phyloP scores from a whole-genome alignment of 1,140 invertebrate genomes.

The Paramacrobiotus metropolitanus region DNA sequence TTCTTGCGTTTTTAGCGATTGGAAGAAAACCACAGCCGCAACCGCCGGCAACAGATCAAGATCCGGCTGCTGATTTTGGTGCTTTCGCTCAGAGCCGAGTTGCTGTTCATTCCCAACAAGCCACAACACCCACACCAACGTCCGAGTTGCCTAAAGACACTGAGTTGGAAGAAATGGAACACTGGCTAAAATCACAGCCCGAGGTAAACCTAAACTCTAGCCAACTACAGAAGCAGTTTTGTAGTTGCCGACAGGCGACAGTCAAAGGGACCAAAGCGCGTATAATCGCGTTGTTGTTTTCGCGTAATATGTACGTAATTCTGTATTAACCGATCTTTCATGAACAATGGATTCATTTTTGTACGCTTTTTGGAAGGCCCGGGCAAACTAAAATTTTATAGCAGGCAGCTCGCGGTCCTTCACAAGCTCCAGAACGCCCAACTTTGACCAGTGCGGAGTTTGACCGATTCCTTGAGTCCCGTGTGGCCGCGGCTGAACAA shows the following conservation, averaged over 20 bases:
- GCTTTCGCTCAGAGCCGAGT: conserved; percentile 15
- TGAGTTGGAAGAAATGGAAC: conserved; percentile 80
- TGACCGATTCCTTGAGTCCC: conserved; percentile 64
- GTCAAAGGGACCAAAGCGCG: too few relatives aligned
- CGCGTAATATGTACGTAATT: too few relatives aligned
- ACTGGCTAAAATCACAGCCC: conserved; percentile 37
- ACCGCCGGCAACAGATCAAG: too few relatives aligned
- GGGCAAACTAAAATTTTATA: conserved; percentile 1
- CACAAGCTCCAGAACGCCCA: conserved; percentile 8
- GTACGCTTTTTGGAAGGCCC: too few relatives aligned
- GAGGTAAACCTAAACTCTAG: too few relatives aligned
- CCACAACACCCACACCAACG: conserved; percentile 15
- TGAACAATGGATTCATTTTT: too few relatives aligned
- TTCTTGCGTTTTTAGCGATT: too few relatives aligned
- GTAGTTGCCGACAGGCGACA: too few relatives aligned
- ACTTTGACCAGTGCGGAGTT: conserved; percentile 67
- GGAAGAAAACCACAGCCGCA: too few relatives aligned
- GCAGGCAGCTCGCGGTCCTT: conserved; percentile 1
- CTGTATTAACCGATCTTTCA: too few relatives aligned
- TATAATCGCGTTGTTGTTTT: too few relatives aligned
- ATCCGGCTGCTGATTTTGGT: conserved; percentile 17
- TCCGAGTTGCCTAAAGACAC: conserved; percentile 46
- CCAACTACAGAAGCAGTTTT: too few relatives aligned
- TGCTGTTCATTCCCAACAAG: conserved; percentile 13
- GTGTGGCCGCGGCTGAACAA: conserved; percentile 45